Conservation (phyloP, 1,140 invertebrate genomes). For the Gyrodactylus bullatarudis region DNA sequence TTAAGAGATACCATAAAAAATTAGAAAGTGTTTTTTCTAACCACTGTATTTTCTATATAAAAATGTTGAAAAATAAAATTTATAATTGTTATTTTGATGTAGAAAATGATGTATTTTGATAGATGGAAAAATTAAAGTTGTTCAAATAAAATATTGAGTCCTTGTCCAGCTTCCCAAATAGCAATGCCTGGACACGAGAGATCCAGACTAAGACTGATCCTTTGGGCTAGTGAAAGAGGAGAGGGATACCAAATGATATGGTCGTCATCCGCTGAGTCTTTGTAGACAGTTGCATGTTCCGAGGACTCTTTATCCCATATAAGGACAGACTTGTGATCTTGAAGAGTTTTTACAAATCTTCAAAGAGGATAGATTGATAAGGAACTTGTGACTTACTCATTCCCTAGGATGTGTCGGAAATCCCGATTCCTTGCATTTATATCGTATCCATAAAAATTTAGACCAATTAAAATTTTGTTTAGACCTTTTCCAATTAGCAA, state of each 20-base stretch:
- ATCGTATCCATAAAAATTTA: not conserved
- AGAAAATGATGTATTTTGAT: not conserved
- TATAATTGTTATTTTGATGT: no score
- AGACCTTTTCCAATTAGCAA: not conserved
- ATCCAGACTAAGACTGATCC: not conserved
- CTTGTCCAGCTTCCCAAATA: not conserved
- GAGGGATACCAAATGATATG: not conserved
- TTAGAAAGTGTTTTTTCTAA: no score
- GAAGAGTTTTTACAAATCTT: no score
- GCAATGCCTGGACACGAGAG: not conserved
- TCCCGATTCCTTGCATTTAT: not conserved
- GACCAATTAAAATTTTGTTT: not conserved
- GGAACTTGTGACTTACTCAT: no score
- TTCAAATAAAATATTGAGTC: not conserved
- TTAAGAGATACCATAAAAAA: no score
- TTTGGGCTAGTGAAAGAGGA: not conserved
- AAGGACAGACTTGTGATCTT: no score
- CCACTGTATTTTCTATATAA: no score
- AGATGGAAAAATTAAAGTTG: not conserved
- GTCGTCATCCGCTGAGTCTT: not conserved
- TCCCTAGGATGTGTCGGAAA: not conserved
- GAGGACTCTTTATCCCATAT: not conserved
- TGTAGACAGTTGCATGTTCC: not conserved
- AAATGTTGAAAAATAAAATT: no score
- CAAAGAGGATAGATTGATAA: no score